phyloP scores from a whole-genome alignment of 2,797 vertebrate genomes.

The Spheniscus humboldti region DNA sequence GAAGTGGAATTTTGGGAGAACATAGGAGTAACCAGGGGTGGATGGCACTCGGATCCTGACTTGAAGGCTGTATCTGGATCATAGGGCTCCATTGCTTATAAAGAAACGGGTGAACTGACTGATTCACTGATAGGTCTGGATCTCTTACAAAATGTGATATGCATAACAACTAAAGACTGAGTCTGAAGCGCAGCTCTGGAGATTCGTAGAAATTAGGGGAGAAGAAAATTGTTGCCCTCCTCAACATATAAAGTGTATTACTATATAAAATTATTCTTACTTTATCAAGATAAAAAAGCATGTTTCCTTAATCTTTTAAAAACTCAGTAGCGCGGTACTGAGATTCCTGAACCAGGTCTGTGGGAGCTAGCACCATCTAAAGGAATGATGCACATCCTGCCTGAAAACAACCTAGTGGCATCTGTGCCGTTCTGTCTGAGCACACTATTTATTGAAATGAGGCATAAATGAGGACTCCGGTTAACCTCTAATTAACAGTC shows the following conservation, averaged over 20 bases:
- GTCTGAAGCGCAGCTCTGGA: not conserved
- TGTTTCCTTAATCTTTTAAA: not conserved
- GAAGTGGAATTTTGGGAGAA: not conserved
- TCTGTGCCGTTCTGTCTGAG: not conserved
- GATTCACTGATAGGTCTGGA: not conserved
- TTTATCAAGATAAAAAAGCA: not conserved
- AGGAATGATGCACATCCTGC: not conserved
- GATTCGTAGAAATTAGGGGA: not conserved
- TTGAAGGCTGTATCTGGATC: not conserved
- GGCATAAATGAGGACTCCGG: not conserved
- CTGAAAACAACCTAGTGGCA: not conserved
- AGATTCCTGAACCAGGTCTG: not conserved
- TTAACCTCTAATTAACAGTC: not conserved
- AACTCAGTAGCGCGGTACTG: not conserved
- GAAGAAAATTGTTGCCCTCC: not conserved
- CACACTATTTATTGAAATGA: not conserved
- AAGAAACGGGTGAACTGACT: not conserved
- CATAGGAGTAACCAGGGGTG: fast-evolving
- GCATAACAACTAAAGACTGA: fast-evolving
- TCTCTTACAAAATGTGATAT: not conserved
- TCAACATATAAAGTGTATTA: not conserved
- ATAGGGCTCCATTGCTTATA: not conserved
- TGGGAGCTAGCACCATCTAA: not conserved
- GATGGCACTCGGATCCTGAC: not conserved
- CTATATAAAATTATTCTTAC: not conserved